Percentiles rank a stretch among this genome's conserved stretches.
These are phyloP conservation scores for Theristicus caerulescens DNA, from an alignment of 2,113 vertebrate genomes.

Conservation along the genomic window DNA sequence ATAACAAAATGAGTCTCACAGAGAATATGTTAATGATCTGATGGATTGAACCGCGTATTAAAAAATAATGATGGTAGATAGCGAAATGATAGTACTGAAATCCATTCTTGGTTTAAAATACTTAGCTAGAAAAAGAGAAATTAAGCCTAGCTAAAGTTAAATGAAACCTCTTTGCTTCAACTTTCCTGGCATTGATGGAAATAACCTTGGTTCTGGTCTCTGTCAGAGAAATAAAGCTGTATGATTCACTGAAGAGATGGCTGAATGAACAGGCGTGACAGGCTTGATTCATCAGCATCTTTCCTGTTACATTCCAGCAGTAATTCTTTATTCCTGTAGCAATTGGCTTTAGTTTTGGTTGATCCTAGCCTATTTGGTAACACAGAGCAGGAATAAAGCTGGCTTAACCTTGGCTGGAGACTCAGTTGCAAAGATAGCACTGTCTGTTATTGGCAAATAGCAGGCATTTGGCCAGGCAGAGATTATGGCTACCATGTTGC, in stretches of 20 bases:
- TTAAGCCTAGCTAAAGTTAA: background rate
- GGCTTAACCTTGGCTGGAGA: background rate
- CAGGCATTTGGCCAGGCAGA: background rate
- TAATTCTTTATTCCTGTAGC: slow-evolving; percentile 4
- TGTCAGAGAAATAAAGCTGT: background rate
- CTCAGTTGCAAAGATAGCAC: background rate
- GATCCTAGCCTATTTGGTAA: background rate
- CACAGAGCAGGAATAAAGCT: background rate
- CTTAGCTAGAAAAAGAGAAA: background rate
- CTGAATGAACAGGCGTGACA: background rate
- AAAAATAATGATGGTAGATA: background rate
- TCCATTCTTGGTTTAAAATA: background rate
- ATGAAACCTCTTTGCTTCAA: background rate
- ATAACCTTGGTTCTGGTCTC: background rate
- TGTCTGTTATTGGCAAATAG: background rate
- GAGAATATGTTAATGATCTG: background rate
- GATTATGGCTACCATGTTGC: accelerated
- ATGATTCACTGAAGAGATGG: background rate
- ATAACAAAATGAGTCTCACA: background rate
- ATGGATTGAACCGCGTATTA: background rate
- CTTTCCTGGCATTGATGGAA: background rate
- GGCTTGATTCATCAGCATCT: background rate
- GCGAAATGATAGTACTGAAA: background rate
- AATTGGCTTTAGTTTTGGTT: background rate
- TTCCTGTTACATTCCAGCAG: background rate